Evolutionary conservation across 2,888 invertebrate species (phyloP), one percentile per base, ranked within the genome.

Genomic region (Choreutis nemorana): DNA sequence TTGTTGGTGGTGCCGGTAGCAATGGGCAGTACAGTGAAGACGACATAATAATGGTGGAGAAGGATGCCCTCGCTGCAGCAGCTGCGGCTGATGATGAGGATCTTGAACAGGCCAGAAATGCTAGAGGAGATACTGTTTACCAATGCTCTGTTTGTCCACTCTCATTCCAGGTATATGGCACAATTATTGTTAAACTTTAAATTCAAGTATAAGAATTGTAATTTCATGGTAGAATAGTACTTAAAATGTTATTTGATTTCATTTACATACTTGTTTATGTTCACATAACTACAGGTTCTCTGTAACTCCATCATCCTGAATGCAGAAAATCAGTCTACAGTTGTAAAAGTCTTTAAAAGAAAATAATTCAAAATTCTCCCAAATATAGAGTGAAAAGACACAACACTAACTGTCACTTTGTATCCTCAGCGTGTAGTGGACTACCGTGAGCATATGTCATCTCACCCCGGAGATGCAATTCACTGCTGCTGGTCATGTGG

Each of bases 401-500:
- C n/a, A n/a, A n/a, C n/a, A n/a, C n/a, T n/a, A n/a, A n/a, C n/a
- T n/a, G n/a, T n/a, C n/a, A n/a, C n/a, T n/a, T n/a, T n/a, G n/a
- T n/a, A n/a, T n/a, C n/a, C n/a, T n/a, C 42, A 66, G 65, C 61
- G 58, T 28, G 52, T 52, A 29, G 33, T 48, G 3, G 62, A 63
- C 32, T 66, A 53, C 50, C 64, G 67, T 9, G 28, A 42, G 32
- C 73, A 73, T 50, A 27, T 33, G 21, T 43, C 36, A 1, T 10
- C 41, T 12, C 71, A 71, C 48, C 55, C 56, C 2, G 39, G 37
- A 3, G 59, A 45, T 36, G 52, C 66, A 28, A 42, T 51, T 30
- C 75, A 73, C 54, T 62, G 60, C 23, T 77, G 75, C 55, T 77
- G 77, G 77, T 55, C 66, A 33, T 77, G 77, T 50, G 75, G 77